Base-by-base conservation (phyloP, 2,888 invertebrate genomes). In the Crepidodera aurea region DNA sequence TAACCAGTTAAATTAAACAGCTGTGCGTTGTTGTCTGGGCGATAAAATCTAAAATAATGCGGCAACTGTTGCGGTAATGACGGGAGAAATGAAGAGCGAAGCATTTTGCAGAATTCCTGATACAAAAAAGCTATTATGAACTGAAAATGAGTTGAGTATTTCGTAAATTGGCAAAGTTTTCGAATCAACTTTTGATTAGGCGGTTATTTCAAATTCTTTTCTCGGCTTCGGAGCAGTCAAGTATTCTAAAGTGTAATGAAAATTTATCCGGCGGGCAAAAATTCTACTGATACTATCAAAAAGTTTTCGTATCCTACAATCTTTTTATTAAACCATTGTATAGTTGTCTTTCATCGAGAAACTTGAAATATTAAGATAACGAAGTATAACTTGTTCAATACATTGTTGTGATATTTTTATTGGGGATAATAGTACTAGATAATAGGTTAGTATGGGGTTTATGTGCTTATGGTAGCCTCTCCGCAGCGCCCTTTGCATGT, bases 111-210 rank as follows among this genome's bases (percentile, higher is more conserved):
- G 10, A 22, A 13, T 42, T 42, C 29, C 25, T 29, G 22, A 32
- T 32, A 55, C 5, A 57, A 48, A 57, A 57, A 57, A 48, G 16
- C 48, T 13, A 57, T 57, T 57, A 57, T 57, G 18, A 57, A 48
- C 48, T 37, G 39, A 57, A 57, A 57, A 57, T 50, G 57, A 57
- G 57, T 39, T 37, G 48, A 50, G 48, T 57, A 39, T 50, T 57
- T 50, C 27, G 57, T 57, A 50, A 39, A 57, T 57, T 57, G 48
- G 48, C 13, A 57, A 56, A 56, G 56, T 56, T 56, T 56, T 48
- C 56, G 46, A 56, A 56, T 56, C 56, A 57, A 57, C 57, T 57
- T 57, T 57, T 57, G 39, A 57, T 57, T 57, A 57, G 57, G 39
- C 48, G 39, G 57, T 57, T 57, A 57, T 39, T 39, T 50, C 27